Base-by-base conservation (phyloP, 2,113 vertebrate genomes). In the Phyllopteryx taeniolatus region DNA sequence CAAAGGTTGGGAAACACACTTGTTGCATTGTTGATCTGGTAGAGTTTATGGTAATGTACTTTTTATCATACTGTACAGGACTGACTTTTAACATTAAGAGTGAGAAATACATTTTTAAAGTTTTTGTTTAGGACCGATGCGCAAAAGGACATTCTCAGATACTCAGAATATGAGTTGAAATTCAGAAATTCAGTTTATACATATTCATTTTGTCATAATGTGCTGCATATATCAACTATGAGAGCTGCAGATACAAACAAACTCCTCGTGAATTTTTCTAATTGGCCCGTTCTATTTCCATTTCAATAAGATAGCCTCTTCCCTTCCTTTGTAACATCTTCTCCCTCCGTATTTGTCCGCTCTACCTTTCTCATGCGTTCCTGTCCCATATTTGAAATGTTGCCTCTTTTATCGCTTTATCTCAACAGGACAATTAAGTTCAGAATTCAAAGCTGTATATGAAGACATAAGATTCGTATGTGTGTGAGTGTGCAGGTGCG, bases 281-380 rank as follows among this genome's bases (percentile, higher is more conserved):
- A 90, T 91, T 91, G 89, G 87, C 83, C 81, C 80, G 85, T 83
- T 83, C 84, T 74, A 91, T 91, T 91, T 91, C 89, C 90, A 91
- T 91, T 91, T 91, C 88, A 91, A 91, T 89, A 87, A 83, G 84
- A 82, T 73, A 69, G 83, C 80, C 81, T 83, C 79, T 87, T 83
- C 86, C 71, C 79, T 73, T 54, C 27, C 59, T 67, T 71, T 44
- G 49, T 76, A 33, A 64, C 62, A 68, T 56, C 51, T 43, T 61
- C 71, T 71, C 20, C 77, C 71, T 82, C 71, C 73, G 71, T 64
- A 68, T 75, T 83, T 83, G 74, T 79, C 76, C 80, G 72, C 78
- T 75, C 75, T 70, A 70, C 86, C 84, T 80, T 84, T 85, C 83
- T 81, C 83, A 78, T 83, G 76, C 75, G 69, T 78, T 81, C 83